A percentile compares a stretch with the other conserved stretches of the same genome.
phyloP scores from a whole-genome alignment of 2,888 invertebrate genomes.

The Cataglyphis livida region DNA sequence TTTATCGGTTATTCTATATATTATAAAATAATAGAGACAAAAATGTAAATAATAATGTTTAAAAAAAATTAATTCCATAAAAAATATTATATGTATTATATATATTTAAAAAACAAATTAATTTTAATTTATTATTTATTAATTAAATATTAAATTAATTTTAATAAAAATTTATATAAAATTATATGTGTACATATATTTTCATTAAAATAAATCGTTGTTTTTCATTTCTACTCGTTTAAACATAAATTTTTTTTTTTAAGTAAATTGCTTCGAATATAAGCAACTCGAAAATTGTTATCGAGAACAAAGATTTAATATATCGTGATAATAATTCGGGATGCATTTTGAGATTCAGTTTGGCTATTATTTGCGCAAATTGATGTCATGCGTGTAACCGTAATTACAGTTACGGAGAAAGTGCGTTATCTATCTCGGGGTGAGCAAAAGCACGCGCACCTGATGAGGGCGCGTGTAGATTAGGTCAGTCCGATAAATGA shows the following conservation, averaged over 20 bases:
- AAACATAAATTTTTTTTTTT: not conserved
- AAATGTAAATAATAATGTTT: not conserved
- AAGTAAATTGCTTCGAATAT: not conserved
- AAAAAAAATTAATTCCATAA: too few species aligned
- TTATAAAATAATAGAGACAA: not conserved
- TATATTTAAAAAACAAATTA: too few species aligned
- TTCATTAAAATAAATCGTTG: not conserved
- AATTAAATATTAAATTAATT: too few species aligned
- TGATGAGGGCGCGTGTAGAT: constrained; percentile 51
- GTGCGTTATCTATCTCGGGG: constrained; percentile 54
- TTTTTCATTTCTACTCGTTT: not conserved
- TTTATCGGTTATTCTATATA: not conserved
- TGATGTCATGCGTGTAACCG: not conserved
- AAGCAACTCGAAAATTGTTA: not conserved
- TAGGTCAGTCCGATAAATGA: constrained; percentile 52
- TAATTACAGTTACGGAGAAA: constrained; percentile 54
- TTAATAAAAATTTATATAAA: too few species aligned
- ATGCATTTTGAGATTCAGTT: constrained; percentile 15
- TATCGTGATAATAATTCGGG: constrained; percentile 19
- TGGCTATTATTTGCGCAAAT: not conserved
- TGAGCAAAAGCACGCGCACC: constrained; percentile 39
- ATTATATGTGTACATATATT: too few species aligned
- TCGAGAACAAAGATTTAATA: not conserved
- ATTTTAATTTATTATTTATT: too few species aligned
- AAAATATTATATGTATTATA: too few species aligned